phyloP scores from a whole-genome alignment of 2,113 vertebrate genomes.

The Microcebus ravelobensis region DNA sequence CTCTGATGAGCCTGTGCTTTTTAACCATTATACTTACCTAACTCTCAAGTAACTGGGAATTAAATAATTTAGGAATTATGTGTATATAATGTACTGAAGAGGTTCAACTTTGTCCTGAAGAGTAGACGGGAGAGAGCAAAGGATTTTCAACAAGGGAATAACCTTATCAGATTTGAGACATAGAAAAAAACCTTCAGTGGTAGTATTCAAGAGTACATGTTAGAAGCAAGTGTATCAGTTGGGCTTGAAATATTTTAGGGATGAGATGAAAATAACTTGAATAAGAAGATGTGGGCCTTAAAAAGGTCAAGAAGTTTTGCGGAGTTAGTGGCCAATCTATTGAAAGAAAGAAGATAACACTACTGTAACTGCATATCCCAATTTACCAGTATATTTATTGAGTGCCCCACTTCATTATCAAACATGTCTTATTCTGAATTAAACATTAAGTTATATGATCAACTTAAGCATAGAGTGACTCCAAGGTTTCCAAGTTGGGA shows the following conservation, averaged over 20 bases:
- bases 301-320: background rate
- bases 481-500: background rate
- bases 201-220: background rate
- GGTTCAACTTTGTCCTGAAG: background rate
- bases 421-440: background rate
- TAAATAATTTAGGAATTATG: background rate
- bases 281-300: background rate
- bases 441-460: background rate
- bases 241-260: background rate
- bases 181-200: background rate
- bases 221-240: background rate
- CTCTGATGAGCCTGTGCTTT: background rate
- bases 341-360: background rate
- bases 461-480: background rate
- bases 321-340: background rate
- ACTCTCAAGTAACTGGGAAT: background rate
- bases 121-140: background rate
- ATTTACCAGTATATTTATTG: background rate
- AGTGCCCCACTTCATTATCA: background rate
- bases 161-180: background rate
- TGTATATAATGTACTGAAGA: background rate
- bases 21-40: background rate
- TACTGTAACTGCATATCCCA: background rate
- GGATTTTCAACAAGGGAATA: background rate
- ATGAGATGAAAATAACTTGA: background rate